These are phyloP conservation scores for Dermolepida albohirtum DNA, from an alignment of 2,888 invertebrate genomes.

Conservation along the genomic window DNA sequence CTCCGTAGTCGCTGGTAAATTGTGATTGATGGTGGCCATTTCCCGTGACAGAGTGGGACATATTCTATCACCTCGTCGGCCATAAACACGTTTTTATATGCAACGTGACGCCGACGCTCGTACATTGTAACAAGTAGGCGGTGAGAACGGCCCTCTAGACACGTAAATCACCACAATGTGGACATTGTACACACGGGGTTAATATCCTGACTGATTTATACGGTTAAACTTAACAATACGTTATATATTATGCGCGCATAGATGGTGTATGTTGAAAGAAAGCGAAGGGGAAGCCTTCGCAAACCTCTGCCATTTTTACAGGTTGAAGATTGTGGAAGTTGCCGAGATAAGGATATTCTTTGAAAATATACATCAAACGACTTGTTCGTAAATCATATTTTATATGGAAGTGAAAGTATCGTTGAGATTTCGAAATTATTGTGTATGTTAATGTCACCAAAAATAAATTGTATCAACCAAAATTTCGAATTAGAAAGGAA, in stretches of 20 bases:
- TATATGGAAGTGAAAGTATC: too few relatives aligned
- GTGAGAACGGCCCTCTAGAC: conserved; percentile 63
- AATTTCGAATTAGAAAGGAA: too few relatives aligned
- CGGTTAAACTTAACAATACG: conserved; percentile 42
- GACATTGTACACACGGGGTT: conserved; percentile 65
- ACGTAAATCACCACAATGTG: conserved; percentile 63
- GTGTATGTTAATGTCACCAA: too few relatives aligned
- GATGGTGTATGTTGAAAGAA: conserved; percentile 16
- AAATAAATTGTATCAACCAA: too few relatives aligned
- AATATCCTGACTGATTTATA: conserved; percentile 64
- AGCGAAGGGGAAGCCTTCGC: background rate
- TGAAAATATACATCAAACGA: background rate
- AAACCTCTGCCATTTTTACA: too few relatives aligned
- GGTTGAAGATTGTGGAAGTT: too few relatives aligned
- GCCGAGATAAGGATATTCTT: background rate
- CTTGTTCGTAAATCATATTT: too few relatives aligned
- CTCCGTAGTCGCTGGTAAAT: conserved; percentile 53
- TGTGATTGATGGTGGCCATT: conserved; percentile 64
- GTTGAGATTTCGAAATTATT: too few relatives aligned
- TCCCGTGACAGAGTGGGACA: conserved; percentile 61
- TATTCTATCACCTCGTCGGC: conserved; percentile 61
- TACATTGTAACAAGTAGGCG: conserved; percentile 63
- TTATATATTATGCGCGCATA: conserved; percentile 27
- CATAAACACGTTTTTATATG: conserved; percentile 64
- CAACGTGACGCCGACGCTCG: conserved; percentile 58